Evolutionary conservation across 2,113 vertebrate genomes (phyloP), one percentile per base, ranked within the genome.

Genomic region (Thunnus thynnus): DNA sequence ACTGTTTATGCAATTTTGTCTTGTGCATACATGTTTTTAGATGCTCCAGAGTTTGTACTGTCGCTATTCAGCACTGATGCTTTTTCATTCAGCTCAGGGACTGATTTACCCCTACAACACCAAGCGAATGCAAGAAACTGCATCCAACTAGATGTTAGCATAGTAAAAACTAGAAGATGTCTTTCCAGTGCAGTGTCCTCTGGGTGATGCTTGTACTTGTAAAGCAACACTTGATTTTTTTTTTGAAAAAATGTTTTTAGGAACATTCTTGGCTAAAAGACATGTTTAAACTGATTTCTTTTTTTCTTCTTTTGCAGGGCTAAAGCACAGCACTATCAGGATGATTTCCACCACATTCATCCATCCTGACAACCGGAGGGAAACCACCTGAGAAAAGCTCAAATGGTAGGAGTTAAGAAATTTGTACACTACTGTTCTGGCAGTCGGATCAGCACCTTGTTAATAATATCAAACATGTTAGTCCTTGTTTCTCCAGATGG

Each of bases 281-380:
- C 1, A 57, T 72, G 20, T 66, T 73, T n/a, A 72, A 72, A 41
- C 63, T 54, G 69, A 48, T 54, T 70, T 86, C 32, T 76, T 17
- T 66, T 73, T 13, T 41, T 60, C 55, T 14, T 80, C n/a, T 54
- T 70, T 60, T 85, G 44, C 84, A 90, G 84, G 72, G 36, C 46
- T 25, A 1, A 80, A 73, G 22, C 5, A 41, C 18, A n/a, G 57
- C 56, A 78, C 61, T 50, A 30, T 54, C 44, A 41, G 50, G 17
- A 56, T 41, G 56, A 60, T 83, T 83, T 85, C 61, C 83, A 81
- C 69, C 70, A 72, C 73, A 67, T 76, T 75, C 76, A 66, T 48
- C 50, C 69, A 68, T 74, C 79, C 66, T 69, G 71, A 72, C 61
- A 27, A 18, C 47, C 1, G 1, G 10, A 10, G 57, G 64, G 78